Percentiles rank a stretch among this genome's conserved stretches.
These are phyloP conservation scores for Eristalinus sepulchralis DNA, from an alignment of 2,888 invertebrate genomes.

Conservation along the genomic window DNA sequence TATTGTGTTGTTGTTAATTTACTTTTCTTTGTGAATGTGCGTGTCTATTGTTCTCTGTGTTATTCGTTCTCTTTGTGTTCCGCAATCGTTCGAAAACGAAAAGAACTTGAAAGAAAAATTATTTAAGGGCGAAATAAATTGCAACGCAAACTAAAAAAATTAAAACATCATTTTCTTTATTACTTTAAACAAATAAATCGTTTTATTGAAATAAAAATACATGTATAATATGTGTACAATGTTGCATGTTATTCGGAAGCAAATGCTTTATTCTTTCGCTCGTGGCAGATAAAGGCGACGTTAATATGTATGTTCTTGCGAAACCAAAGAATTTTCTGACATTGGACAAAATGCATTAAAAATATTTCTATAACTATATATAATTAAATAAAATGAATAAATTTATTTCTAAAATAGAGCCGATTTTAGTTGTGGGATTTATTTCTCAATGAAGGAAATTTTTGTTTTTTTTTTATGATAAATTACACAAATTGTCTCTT, in stretches of 20 bases:
- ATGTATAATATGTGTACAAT: constrained; percentile 59
- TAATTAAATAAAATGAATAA: not conserved
- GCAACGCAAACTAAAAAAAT: constrained; percentile 18
- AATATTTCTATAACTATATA: not conserved
- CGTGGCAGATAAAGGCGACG: not conserved
- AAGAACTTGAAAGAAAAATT: not conserved
- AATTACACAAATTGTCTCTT: too few relatives aligned
- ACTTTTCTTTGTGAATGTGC: not conserved
- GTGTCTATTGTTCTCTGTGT: not conserved
- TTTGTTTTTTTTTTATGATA: too few relatives aligned
- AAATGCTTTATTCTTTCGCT: constrained; percentile 11
- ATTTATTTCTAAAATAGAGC: too few relatives aligned
- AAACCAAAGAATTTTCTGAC: too few relatives aligned
- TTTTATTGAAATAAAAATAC: constrained; percentile 56
- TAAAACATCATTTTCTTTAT: constrained; percentile 35
- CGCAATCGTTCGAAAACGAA: not conserved
- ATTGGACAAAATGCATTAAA: too few relatives aligned
- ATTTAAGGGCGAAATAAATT: not conserved
- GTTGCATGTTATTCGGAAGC: constrained; percentile 28
- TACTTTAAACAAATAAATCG: constrained; percentile 55
- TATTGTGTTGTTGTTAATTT: not conserved
- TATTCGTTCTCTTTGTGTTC: not conserved
- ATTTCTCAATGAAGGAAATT: too few relatives aligned
- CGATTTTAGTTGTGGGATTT: too few relatives aligned
- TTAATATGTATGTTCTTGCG: not conserved